These are phyloP conservation scores for Blennius ocellaris DNA, from an alignment of 2,113 vertebrate species.

Conservation along the genomic window DNA sequence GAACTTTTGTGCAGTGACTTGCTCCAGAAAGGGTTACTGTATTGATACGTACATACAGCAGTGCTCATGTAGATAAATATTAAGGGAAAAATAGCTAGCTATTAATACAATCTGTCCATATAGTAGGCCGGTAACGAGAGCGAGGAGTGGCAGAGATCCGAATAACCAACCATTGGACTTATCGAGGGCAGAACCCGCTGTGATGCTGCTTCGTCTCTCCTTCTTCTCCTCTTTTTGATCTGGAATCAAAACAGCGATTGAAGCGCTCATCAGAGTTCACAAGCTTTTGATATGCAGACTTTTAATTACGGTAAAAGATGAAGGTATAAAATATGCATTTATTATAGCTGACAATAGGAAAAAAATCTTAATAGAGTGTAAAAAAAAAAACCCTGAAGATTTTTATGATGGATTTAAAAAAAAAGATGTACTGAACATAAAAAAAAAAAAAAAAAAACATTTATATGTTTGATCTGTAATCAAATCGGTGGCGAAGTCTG, in stretches of 20 bases:
- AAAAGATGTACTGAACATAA: background rate
- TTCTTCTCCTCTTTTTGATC: conserved; percentile 81
- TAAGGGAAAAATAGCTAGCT: background rate
- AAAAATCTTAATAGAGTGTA: too few species aligned
- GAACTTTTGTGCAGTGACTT: too few species aligned
- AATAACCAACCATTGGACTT: conserved; percentile 73
- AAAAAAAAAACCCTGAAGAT: background rate
- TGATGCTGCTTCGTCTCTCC: conserved; percentile 73
- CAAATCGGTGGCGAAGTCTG: background rate
- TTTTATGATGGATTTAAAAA: background rate
- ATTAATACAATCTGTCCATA: conserved; percentile 9
- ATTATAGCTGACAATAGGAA: background rate
- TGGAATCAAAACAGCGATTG: conserved; percentile 68
- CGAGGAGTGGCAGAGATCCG: conserved; percentile 26
- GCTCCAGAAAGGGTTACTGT: too few species aligned
- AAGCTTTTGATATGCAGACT: conserved; percentile 35
- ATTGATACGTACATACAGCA: background rate
- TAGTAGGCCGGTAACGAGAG: conserved; percentile 17
- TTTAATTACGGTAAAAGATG: conserved; percentile 46
- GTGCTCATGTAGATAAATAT: background rate
- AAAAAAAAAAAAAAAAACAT: background rate
- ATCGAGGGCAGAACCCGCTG: conserved; percentile 74
- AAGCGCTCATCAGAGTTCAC: conserved; percentile 43
- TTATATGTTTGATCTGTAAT: background rate
- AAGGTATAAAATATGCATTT: conserved; percentile 11